Evolutionary conservation across 1,140 invertebrate genomes (phyloP), one percentile per base, ranked within the genome.

Genomic region (Tetragonula clypearis): DNA sequence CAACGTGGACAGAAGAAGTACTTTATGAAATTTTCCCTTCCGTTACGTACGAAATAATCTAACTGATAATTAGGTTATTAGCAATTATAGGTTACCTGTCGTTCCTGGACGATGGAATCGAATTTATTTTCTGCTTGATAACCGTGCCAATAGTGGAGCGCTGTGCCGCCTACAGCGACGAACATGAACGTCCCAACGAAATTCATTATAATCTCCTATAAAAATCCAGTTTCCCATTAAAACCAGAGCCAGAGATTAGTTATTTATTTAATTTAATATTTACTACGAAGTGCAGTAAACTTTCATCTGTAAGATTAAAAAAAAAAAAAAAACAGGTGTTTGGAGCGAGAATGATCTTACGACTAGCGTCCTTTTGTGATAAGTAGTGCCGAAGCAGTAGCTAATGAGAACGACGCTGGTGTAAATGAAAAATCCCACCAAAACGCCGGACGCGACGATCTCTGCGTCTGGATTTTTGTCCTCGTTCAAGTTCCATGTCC

Each of bases 401-500:
- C 96, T 96, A 87, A 98, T 96, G 23, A 97, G 92, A 56, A 97
- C 96, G 5, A 97, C 97, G 2, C 95, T 94, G 0, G 97, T 98
- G 93, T 97, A 98, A 55, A 98, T 97, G 87, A 98, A 96, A 93
- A 97, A 98, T 19, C 97, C 98, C 8, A 98, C 97, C 85, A 98
- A 97, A 1, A 98, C 97, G 21, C 98, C 98, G 0, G 97, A 98
- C 2, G 97, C 97, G 0, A 98, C 96, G 56, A 98, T 98, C 95
- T 98, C 97, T 49, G 97, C 97, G 92, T 98, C 97, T 1, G 97
- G 96, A 93, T 97, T 97, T 94, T 98, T 98, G 90, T 97, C 97
- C 93, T 98, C 97, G 90, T 98, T 97, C n/a, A 98, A 94, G 93
- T 98, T 98, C 97, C 97, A 98, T 15, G 97, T 97, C 56, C 97